Conservation (phyloP, 2,113 vertebrate species). For the Jaculus jaculus region DNA sequence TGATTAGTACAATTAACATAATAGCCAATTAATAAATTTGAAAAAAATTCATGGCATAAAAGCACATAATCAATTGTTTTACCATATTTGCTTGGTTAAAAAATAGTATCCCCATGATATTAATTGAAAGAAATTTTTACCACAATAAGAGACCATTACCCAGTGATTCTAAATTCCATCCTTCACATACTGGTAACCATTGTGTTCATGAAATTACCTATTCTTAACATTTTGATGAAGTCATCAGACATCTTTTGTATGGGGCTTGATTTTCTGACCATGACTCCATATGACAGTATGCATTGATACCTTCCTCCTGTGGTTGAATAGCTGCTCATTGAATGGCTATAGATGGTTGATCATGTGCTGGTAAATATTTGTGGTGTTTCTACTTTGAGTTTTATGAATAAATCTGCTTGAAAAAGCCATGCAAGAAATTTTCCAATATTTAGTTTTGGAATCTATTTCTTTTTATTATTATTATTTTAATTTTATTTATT, state of each 20-base stretch:
- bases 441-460: too few species aligned
- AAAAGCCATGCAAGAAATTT: too few species aligned
- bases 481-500: too few species aligned
- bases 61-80: too few species aligned
- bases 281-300: neutral
- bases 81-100: too few species aligned
- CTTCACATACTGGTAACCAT: neutral
- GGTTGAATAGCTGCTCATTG: neutral
- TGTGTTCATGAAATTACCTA: neutral
- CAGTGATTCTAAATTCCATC: neutral
- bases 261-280: neutral
- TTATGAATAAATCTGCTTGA: neutral
- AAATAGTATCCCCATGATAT: too few species aligned
- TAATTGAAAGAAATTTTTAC: neutral
- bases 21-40: too few species aligned
- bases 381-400: neutral
- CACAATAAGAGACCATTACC: neutral
- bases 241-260: neutral
- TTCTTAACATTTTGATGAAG: neutral
- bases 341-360: neutral
- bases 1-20: too few species aligned
- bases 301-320: neutral
- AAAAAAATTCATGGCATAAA: too few species aligned
- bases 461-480: too few species aligned
- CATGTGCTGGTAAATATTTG: neutral